Conservation (phyloP, 2,113 vertebrate genomes). For the Strix aluco region DNA sequence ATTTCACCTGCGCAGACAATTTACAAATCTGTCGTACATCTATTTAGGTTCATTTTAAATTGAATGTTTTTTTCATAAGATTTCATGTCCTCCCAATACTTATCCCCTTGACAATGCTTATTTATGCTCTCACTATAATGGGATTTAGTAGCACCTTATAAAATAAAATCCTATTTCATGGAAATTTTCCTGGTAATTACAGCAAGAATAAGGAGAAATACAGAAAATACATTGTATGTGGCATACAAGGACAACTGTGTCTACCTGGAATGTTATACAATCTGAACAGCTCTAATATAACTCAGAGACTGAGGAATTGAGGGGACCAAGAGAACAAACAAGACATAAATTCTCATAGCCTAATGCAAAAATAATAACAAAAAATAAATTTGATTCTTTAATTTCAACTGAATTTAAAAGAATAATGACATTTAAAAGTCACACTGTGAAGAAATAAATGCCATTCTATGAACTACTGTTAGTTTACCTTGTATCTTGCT, state of each 20-base stretch:
- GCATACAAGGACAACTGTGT: neutral
- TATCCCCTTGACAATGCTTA: neutral
- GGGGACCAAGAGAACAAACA: constrained; percentile 1
- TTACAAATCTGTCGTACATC: neutral
- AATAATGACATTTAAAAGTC: constrained; percentile 29
- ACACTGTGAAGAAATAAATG: constrained; percentile 19
- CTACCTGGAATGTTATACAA: neutral
- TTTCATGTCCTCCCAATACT: neutral
- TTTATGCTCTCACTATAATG: neutral
- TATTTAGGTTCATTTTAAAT: neutral
- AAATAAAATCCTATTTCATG: constrained; percentile 48
- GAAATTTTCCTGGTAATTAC: constrained; percentile 22
- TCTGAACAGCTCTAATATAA: neutral
- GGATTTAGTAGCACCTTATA: neutral
- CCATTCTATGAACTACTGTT: neutral
- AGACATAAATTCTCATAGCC: neutral
- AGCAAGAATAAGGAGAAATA: neutral
- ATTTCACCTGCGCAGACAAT: neutral
- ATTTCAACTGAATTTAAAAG: constrained; percentile 1
- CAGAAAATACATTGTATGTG: neutral
- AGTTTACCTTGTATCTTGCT: neutral
- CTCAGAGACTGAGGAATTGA: neutral
- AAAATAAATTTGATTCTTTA: constrained; percentile 15
- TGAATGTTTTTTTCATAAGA: neutral
- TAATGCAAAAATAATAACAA: constrained; percentile 31